phyloP scores from a whole-genome alignment of 1,140 invertebrate genomes.

The Zaprionus nigranus region DNA sequence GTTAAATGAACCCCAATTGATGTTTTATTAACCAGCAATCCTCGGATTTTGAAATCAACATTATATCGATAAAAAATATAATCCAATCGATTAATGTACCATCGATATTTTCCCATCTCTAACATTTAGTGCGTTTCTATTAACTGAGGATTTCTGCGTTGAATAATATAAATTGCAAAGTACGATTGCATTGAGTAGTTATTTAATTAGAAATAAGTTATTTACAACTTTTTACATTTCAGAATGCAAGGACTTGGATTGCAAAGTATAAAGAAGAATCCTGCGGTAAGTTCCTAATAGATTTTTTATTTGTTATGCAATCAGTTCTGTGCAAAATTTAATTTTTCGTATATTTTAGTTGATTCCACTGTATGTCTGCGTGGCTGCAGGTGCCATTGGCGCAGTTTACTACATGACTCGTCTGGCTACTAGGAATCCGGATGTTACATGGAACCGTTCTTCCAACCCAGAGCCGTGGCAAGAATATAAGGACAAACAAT shows the following conservation, averaged over 20 bases:
- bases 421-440: conserved; percentile 90
- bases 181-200: not conserved
- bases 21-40: not conserved
- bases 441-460: conserved; percentile 91
- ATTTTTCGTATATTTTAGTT: conserved; percentile 86
- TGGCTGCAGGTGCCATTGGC: conserved; percentile 87
- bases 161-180: not conserved
- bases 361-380: conserved; percentile 91
- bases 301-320: conserved; percentile 25
- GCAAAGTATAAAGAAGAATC: conserved; percentile 87
- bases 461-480: conserved; percentile 92
- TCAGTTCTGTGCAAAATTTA: conserved; percentile 11
- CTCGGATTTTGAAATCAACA: not conserved
- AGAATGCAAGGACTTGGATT: conserved; percentile 86
- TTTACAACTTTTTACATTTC: not conserved
- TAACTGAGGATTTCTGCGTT: not conserved
- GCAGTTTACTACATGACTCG: conserved; percentile 88
- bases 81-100: not conserved
- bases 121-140: not conserved
- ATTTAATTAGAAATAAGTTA: not conserved
- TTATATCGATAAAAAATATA: not conserved
- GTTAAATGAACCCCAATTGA: not conserved
- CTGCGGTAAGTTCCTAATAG: conserved; percentile 85
- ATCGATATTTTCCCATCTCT: not conserved
- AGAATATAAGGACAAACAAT: conserved; percentile 91